A percentile compares a stretch with the other conserved stretches of the same genome.
Conservation (phyloP, 92 coral and sea anemone species). For the Blastomussa wellsi region DNA sequence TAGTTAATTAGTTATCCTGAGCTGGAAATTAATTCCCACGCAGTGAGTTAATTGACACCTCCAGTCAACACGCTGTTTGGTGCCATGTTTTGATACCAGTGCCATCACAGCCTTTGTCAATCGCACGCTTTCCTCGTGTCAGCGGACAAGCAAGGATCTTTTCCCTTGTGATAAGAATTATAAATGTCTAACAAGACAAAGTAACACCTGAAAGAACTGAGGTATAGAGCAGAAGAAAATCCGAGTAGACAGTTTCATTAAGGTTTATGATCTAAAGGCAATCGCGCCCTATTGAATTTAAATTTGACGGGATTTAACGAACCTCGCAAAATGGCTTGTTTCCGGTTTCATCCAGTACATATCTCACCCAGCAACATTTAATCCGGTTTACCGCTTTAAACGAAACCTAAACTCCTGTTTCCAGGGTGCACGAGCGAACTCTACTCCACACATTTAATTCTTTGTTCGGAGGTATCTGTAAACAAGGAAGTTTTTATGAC, state of each 20-base stretch:
- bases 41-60: background rate
- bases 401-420: too few relatives aligned
- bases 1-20: background rate
- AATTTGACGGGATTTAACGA: too few relatives aligned
- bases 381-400: too few relatives aligned
- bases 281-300: too few relatives aligned
- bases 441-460: too few relatives aligned
- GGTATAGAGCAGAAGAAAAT: background rate
- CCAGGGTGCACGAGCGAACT: too few relatives aligned
- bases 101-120: background rate
- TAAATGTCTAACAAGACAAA: background rate
- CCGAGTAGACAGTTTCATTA: background rate
- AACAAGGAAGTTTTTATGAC: too few relatives aligned
- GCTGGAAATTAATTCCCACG: background rate
- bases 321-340: too few relatives aligned
- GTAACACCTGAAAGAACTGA: background rate
- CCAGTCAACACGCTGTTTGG: background rate
- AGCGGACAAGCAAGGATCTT: background rate
- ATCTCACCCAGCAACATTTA: too few relatives aligned
- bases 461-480: too few relatives aligned
- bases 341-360: too few relatives aligned
- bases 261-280: too few relatives aligned
- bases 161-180: background rate
- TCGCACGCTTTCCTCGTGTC: background rate
- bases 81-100: slow-evolving; percentile 3